Evolutionary conservation across 2,113 vertebrate genomes (phyloP).

Genomic region (Cinclus cinclus): DNA sequence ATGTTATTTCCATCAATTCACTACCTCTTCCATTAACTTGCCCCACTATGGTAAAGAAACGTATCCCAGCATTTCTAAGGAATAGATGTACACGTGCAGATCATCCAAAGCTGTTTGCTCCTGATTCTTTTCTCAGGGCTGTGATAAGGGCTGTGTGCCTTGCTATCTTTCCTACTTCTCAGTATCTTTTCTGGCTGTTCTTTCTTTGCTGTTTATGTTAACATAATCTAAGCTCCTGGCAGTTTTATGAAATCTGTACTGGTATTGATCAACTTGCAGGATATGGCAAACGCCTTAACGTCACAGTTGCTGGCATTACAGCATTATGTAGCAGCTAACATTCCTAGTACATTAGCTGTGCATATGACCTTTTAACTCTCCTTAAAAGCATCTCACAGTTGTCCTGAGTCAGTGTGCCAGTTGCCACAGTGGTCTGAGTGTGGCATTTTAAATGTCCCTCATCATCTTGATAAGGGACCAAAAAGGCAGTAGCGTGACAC

Average conservation of each 20-base stretch:
- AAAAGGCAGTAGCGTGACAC: not conserved
- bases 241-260: not conserved
- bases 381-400: not conserved
- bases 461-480: not conserved
- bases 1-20: slow-evolving; percentile 13
- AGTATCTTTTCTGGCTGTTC: not conserved
- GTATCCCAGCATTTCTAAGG: not conserved
- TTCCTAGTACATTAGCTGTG: slow-evolving; percentile 13
- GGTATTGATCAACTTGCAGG: not conserved
- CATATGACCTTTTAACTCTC: slow-evolving; percentile 30
- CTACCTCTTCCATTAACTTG: not conserved
- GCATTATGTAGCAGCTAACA: not conserved
- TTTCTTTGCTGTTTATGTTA: not conserved
- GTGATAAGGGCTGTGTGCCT: not conserved
- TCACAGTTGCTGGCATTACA: not conserved
- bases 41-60: not conserved
- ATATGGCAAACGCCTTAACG: not conserved
- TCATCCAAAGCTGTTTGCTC: not conserved
- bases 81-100: not conserved
- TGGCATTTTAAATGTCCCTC: slow-evolving; percentile 24
- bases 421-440: not conserved
- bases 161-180: not conserved
- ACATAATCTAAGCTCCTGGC: not conserved
- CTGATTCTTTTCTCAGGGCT: not conserved
- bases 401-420: not conserved